A percentile compares a stretch with the other conserved stretches of the same genome.
Evolutionary conservation across 2,888 invertebrate genomes (phyloP).

Genomic region (Stomorhina lunata): DNA sequence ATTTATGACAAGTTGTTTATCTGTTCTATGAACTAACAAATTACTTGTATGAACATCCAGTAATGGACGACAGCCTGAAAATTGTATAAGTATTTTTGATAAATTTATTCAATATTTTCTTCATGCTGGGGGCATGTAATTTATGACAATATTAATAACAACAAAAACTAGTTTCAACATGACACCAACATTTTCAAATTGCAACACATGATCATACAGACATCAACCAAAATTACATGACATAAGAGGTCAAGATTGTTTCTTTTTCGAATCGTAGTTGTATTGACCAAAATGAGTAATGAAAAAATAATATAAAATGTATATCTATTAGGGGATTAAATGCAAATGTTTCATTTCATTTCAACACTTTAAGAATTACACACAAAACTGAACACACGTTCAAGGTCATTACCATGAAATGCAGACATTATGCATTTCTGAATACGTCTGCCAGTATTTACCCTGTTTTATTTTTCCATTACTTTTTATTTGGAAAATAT

Average conservation of each 20-base stretch:
- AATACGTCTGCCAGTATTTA: conserved; percentile 42
- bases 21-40: neutral
- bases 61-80: neutral
- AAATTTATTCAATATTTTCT: neutral
- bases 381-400: conserved; percentile 25
- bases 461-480: conserved; percentile 38
- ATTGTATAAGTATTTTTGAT: neutral
- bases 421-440: conserved; percentile 27
- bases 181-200: conserved; percentile 6
- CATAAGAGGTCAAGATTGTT: conserved; percentile 52
- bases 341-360: conserved; percentile 12
- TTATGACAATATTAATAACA: neutral
- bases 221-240: neutral
- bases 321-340: neutral
- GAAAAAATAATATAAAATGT: neutral
- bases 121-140: neutral
- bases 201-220: neutral
- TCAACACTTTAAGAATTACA: neutral
- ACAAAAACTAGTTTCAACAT: conserved; percentile 16
- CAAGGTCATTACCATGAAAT: conserved; percentile 63
- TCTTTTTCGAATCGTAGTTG: conserved; percentile 4
- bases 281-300: neutral
- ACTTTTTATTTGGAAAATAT: conserved; percentile 33
- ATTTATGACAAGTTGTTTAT: conserved; percentile 45
- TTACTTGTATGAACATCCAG: neutral